Evolutionary conservation across 2,113 vertebrate species (phyloP).

Genomic region (Raja brachyura): DNA sequence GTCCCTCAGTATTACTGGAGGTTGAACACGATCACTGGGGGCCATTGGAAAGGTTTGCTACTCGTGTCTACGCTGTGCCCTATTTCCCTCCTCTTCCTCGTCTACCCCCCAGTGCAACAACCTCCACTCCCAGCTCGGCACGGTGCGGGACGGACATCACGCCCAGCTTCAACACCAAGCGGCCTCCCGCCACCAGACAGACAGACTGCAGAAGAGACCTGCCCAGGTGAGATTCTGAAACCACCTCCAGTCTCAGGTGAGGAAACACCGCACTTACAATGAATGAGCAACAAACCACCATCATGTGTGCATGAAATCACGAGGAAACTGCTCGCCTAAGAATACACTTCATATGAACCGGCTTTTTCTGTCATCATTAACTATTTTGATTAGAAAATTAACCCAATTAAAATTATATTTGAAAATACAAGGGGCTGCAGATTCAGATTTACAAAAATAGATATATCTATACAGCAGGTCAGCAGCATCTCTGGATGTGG

Average conservation of each 20-base stretch:
- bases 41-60: not conserved
- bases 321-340: not conserved
- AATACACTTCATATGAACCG: no score
- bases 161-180: slow-evolving; percentile 66
- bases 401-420: not conserved
- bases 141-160: slow-evolving; percentile 67
- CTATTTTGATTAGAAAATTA: not conserved
- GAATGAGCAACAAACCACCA: not conserved
- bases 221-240: slow-evolving; percentile 49
- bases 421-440: no score
- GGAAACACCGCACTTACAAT: slow-evolving; percentile 5
- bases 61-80: not conserved
- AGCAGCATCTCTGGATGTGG: no score
- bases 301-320: not conserved
- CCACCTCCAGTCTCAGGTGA: slow-evolving; percentile 15
- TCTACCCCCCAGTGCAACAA: slow-evolving; percentile 61
- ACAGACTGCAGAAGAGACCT: slow-evolving; percentile 45
- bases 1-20: no score
- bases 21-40: no score
- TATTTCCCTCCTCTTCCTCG: not conserved
- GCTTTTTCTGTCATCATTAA: not conserved
- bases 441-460: no score
- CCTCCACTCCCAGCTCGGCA: slow-evolving; percentile 66
- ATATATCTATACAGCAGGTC: no score
- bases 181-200: slow-evolving; percentile 71